phyloP scores from a whole-genome alignment of 1,140 invertebrate species.

The Samia ricini region DNA sequence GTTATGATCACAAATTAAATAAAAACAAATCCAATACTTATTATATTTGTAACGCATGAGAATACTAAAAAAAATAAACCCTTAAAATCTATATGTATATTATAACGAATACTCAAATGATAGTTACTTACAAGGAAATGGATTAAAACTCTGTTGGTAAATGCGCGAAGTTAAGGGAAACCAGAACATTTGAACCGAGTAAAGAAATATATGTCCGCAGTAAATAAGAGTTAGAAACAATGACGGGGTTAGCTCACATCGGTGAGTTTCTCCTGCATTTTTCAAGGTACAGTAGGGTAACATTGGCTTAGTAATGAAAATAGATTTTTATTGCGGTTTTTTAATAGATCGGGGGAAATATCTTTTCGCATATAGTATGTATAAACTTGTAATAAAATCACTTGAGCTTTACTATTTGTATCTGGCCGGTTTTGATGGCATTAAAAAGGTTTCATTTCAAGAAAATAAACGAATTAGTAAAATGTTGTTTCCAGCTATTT shows the following conservation, averaged over 20 bases:
- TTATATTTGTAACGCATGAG: too few relatives aligned
- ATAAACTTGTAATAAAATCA: too few relatives aligned
- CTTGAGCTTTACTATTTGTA: too few relatives aligned
- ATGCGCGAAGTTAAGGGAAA: neutral
- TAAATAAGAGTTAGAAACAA: conserved; percentile 46
- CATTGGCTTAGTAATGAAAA: conserved; percentile 12
- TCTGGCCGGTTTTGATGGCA: too few relatives aligned
- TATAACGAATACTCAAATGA: neutral
- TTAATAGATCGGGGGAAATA: too few relatives aligned
- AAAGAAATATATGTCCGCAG: conserved; percentile 32
- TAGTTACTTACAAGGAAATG: neutral
- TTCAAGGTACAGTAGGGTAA: conserved; percentile 20
- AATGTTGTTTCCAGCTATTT: too few relatives aligned
- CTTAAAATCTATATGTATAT: neutral
- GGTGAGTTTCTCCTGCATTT: conserved; percentile 22
- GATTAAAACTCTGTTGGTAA: neutral
- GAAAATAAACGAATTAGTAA: too few relatives aligned
- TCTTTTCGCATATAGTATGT: too few relatives aligned
- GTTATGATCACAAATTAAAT: too few relatives aligned
- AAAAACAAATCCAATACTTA: too few relatives aligned
- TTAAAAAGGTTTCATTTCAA: too few relatives aligned
- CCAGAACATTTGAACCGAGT: conserved; percentile 1
- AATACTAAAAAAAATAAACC: too few relatives aligned
- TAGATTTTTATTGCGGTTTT: neutral
- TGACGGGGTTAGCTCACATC: conserved; percentile 12